A percentile compares a stretch with the other conserved stretches of the same genome.
phyloP scores from a whole-genome alignment of 2,888 invertebrate species.

The Tiphia femorata region DNA sequence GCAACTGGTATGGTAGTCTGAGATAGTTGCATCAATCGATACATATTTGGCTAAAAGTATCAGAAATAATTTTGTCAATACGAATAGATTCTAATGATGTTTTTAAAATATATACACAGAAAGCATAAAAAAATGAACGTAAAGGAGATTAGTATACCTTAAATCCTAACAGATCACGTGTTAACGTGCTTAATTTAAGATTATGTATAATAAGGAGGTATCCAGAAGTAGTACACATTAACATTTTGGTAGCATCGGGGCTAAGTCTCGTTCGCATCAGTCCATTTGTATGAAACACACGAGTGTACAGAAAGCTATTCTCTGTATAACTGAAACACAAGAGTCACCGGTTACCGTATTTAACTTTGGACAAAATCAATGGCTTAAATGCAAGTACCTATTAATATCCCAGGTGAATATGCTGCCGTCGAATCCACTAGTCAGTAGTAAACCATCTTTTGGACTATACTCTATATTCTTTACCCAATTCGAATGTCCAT shows the following conservation, averaged over 20 bases:
- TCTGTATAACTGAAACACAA: constrained; percentile 74
- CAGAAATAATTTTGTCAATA: constrained; percentile 59
- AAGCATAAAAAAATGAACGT: not conserved
- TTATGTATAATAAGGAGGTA: constrained; percentile 91
- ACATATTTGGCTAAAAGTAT: constrained; percentile 93
- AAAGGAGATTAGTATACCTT: constrained; percentile 72
- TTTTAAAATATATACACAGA: not conserved
- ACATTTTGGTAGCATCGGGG: constrained; percentile 88
- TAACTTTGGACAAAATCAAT: not conserved
- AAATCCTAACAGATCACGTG: constrained; percentile 86
- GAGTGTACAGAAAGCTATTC: constrained; percentile 81
- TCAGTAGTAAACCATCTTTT: constrained; percentile 85
- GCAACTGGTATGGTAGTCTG: constrained; percentile 85
- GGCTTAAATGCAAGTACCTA: constrained; percentile 68
- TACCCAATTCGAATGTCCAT: constrained; percentile 94
- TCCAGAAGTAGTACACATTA: constrained; percentile 92
- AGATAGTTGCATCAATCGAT: constrained; percentile 89
- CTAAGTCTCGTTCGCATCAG: constrained; percentile 90
- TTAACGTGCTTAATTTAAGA: constrained; percentile 83
- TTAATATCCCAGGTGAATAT: constrained; percentile 96
- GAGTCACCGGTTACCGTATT: not conserved
- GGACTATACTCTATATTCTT: constrained; percentile 95
- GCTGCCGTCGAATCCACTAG: constrained; percentile 93
- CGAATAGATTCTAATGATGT: constrained; percentile 11
- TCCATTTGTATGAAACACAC: constrained; percentile 88